Base-by-base conservation (phyloP, 1,140 invertebrate genomes). In the Radopholus similis region DNA sequence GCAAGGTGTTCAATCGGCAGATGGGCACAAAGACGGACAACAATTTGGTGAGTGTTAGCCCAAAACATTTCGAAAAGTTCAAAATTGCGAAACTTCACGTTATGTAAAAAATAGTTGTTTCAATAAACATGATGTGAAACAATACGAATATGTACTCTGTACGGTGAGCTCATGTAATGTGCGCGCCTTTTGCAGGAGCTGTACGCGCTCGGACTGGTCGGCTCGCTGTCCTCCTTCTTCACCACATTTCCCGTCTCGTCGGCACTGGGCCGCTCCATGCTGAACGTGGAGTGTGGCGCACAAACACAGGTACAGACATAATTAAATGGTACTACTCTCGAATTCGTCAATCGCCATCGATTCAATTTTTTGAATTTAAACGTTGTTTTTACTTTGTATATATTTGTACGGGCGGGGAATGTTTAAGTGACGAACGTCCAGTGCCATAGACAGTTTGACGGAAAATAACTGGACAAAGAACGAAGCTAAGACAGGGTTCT, bases 1-100 rank as follows among this genome's bases (percentile, higher is more conserved):
- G 84, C 9, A 86, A 87, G 69, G 80, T 87, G 30, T 84, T 87
- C 58, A 84, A 86, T 13, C 84, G 83, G 55, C 86, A 86, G 75
- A 81, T 87, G 75, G 83, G 84, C 51, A 87, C 87, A 74, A 80
- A 82, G 53, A 83, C 87, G 30, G 83, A 86, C 68, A 78, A 86
- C 26, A 87, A 87, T 75, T 86, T 87, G 81, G 86, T 84, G 66
- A 23, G 11, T 15, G 15, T 53, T 9, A 53, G 0, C 34, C 34
- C 8, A 15, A 4, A 21, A 47, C 18, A 47, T 0, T 49, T 49
- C 26, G 23, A 26, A 9, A 51, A 26, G 26, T 51, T 51, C 30
- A 26, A 51, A 51, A 13, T 51, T 51, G 18, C 18, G 18, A 47
- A 47, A 47, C 44, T 47, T 47, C 4, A 4, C 26, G 18, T 47